A percentile compares a stretch with the other conserved stretches of the same genome.
Conservation (phyloP, 2,113 vertebrate species). For the Notothenia rossii region DNA sequence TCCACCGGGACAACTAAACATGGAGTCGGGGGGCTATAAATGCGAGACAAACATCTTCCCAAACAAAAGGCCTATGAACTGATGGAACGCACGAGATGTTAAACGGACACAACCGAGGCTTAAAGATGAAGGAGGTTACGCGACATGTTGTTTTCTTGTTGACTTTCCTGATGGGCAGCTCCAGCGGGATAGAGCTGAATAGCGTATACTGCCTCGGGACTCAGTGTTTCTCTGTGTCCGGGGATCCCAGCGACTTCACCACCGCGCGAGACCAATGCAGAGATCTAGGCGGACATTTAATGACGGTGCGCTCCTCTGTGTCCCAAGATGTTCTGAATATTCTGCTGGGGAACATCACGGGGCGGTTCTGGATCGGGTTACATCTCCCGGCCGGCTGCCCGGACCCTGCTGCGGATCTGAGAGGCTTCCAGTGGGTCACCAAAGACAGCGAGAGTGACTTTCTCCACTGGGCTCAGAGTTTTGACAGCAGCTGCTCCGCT, state of each 20-base stretch:
- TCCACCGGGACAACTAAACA: conserved; percentile 30
- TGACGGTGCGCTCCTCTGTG: conserved; percentile 63
- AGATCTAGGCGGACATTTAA: conserved; percentile 41
- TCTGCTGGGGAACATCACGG: conserved; percentile 46
- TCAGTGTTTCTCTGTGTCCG: conserved; percentile 62
- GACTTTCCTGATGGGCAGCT: conserved; percentile 23
- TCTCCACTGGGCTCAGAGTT: conserved; percentile 60
- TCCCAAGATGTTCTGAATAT: conserved; percentile 25
- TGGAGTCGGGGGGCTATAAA: conserved; percentile 71
- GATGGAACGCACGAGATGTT: neutral
- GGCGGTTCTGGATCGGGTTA: conserved; percentile 80
- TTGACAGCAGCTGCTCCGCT: conserved; percentile 54
- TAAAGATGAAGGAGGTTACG: conserved; percentile 63
- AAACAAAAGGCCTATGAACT: conserved; percentile 3
- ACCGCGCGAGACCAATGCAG: conserved; percentile 56
- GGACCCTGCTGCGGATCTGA: conserved; percentile 3
- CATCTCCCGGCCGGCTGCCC: conserved; percentile 50
- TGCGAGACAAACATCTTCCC: conserved; percentile 20
- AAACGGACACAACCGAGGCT: conserved; percentile 1
- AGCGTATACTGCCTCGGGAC: conserved; percentile 62
- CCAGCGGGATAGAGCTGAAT: neutral
- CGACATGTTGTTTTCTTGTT: conserved; percentile 47
- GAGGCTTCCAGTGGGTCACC: conserved; percentile 74
- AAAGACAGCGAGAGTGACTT: conserved; percentile 55
- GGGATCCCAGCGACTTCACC: conserved; percentile 17